Conservation (phyloP, 2,113 vertebrate species). For the Nettapus auritus region DNA sequence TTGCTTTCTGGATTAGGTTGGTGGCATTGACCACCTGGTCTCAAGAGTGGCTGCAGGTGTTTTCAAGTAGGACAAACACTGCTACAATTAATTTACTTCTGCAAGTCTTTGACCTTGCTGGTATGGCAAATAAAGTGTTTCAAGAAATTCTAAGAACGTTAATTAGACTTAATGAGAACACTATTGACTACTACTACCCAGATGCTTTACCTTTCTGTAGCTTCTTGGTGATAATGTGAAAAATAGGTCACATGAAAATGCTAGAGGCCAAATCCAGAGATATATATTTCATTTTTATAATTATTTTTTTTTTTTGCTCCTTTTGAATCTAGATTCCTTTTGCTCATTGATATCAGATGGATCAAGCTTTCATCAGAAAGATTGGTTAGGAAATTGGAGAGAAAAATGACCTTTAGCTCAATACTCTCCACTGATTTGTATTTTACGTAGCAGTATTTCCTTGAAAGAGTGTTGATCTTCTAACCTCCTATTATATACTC, state of each 20-base stretch:
- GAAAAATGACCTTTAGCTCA: not conserved
- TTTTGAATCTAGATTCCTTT: not conserved
- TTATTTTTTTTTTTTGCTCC: not conserved
- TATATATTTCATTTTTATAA: not conserved
- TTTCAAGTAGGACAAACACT: slow-evolving; percentile 22
- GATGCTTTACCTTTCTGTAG: slow-evolving; percentile 25
- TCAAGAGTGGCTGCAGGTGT: slow-evolving; percentile 16
- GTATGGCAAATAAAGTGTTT: slow-evolving; percentile 46
- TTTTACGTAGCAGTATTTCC: not conserved
- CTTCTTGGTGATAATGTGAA: not conserved
- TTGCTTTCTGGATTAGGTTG: slow-evolving; percentile 10
- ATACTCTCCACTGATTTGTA: not conserved
- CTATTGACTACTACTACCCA: not conserved
- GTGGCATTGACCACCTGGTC: not conserved
- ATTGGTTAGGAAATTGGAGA: not conserved
- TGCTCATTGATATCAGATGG: not conserved
- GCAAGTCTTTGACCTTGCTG: slow-evolving; percentile 33
- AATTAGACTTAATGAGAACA: slow-evolving; percentile 52
- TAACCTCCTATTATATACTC: not conserved
- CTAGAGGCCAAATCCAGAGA: not conserved
- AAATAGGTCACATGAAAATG: slow-evolving; percentile 22
- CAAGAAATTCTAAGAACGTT: slow-evolving; percentile 5
- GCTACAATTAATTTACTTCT: slow-evolving; percentile 46
- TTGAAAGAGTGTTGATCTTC: not conserved
- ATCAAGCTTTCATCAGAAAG: not conserved